A percentile compares a stretch with the other conserved stretches of the same genome.
phyloP scores from a whole-genome alignment of 2,113 vertebrate genomes.

The Lanius collurio region DNA sequence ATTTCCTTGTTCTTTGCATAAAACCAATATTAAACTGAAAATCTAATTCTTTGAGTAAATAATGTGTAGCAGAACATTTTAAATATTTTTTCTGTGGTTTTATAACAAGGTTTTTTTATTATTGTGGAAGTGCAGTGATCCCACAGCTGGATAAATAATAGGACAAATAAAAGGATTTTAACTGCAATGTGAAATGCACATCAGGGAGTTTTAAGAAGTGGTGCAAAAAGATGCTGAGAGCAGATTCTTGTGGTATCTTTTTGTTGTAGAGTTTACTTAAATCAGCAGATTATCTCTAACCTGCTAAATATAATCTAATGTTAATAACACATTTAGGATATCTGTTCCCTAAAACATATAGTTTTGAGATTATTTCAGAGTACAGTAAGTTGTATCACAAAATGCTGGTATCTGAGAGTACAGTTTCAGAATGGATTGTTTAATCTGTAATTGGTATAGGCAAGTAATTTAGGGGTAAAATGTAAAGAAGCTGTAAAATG shows the following conservation, averaged over 20 bases:
- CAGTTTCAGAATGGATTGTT: neutral
- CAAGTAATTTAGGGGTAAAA: neutral
- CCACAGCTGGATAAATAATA: neutral
- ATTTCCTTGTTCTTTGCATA: neutral
- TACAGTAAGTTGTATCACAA: conserved; percentile 15
- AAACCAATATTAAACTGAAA: neutral
- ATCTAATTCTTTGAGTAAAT: neutral
- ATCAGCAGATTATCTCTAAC: conserved; percentile 56
- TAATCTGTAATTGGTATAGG: neutral
- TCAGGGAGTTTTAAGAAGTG: conserved; percentile 6
- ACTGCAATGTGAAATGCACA: conserved; percentile 42
- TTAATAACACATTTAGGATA: conserved; percentile 48
- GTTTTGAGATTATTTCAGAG: conserved; percentile 7
- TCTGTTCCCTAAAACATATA: neutral
- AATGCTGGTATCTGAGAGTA: neutral
- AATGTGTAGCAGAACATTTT: neutral
- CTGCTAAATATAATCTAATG: conserved; percentile 43
- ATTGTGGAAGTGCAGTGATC: neutral
- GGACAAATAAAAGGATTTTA: conserved; percentile 21
- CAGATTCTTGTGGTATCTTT: conserved; percentile 11
- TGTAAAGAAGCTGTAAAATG: neutral
- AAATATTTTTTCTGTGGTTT: neutral
- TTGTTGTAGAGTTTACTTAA: conserved; percentile 1
- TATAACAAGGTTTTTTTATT: neutral
- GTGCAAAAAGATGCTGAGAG: conserved; percentile 44